Evolutionary conservation across 2,888 invertebrate species (phyloP).

Genomic region (Philereme vetulata): DNA sequence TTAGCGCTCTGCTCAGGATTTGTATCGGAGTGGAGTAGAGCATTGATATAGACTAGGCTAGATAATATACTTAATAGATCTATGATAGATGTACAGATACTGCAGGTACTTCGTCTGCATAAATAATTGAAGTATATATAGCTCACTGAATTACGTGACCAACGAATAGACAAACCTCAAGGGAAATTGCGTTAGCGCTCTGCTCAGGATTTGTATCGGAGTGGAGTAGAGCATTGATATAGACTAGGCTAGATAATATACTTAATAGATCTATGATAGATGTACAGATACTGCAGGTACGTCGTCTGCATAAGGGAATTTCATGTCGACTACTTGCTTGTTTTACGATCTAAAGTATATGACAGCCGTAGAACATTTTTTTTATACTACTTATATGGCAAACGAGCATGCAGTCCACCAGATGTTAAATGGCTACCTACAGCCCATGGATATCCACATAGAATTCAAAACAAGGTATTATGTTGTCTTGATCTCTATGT

Average conservation of each 20-base stretch:
- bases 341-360: too few relatives aligned
- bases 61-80: not conserved
- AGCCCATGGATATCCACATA: too few relatives aligned
- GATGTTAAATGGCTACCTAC: too few relatives aligned
- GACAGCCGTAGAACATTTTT: too few relatives aligned
- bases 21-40: not conserved
- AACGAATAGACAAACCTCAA: conserved; percentile 1
- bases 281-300: not conserved
- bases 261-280: not conserved
- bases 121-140: not conserved
- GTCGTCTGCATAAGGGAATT: not conserved
- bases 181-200: conserved; percentile 7
- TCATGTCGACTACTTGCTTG: too few relatives aligned
- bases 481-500: too few relatives aligned
- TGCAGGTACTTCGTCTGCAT: not conserved
- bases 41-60: not conserved
- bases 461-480: too few relatives aligned
- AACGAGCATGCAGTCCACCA: too few relatives aligned
- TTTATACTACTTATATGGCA: too few relatives aligned
- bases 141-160: not conserved
- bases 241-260: not conserved
- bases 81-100: not conserved
- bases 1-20: conserved; percentile 3
- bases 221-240: not conserved
- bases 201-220: not conserved